A percentile compares a stretch with the other conserved stretches of the same genome.
Evolutionary conservation across 2,797 vertebrate genomes (phyloP).

Genomic region (Rhabdophis nuchalis): DNA sequence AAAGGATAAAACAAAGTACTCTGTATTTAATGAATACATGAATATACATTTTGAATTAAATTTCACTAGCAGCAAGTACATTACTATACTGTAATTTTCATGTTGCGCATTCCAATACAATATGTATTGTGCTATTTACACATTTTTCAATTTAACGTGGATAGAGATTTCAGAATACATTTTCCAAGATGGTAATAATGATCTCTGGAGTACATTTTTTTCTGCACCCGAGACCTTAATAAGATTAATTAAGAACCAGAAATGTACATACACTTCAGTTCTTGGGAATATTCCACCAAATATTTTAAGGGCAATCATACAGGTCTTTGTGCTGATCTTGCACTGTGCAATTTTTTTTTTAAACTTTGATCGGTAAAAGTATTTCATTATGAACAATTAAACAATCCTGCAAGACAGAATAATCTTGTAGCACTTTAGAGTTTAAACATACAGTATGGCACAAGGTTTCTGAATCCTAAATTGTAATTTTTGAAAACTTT

Average conservation of each 20-base stretch:
- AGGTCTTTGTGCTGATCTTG: background rate
- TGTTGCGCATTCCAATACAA: background rate
- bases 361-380: background rate
- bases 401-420: background rate
- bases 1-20: constrained; percentile 11
- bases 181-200: background rate
- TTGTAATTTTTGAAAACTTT: background rate
- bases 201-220: background rate
- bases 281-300: background rate
- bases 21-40: constrained; percentile 33
- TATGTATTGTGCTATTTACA: background rate
- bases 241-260: background rate
- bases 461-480: background rate
- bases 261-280: background rate
- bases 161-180: constrained; percentile 16
- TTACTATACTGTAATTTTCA: constrained; percentile 12
- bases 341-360: background rate
- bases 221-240: background rate
- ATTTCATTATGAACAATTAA: background rate
- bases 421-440: background rate
- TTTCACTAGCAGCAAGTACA: background rate
- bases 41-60: background rate
- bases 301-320: background rate
- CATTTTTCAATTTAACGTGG: background rate
- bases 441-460: background rate